phyloP scores from a whole-genome alignment of 2,888 invertebrate species.

The Trimorus sp. region DNA sequence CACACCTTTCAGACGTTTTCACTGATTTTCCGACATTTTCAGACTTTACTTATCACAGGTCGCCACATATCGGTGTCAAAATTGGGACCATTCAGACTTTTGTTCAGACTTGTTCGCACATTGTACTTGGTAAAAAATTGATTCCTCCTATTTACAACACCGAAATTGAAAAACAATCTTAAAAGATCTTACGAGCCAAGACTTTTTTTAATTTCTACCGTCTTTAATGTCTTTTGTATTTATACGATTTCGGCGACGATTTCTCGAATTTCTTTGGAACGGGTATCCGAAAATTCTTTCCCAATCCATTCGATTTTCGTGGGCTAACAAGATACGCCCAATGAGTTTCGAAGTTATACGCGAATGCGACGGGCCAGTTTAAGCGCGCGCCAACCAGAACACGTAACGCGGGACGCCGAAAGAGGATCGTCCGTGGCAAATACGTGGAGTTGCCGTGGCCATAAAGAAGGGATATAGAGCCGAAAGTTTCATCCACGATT shows the following conservation, averaged over 20 bases:
- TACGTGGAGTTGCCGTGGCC: constrained; percentile 35
- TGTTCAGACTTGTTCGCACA: no score
- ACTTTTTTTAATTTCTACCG: no score
- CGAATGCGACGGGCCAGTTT: constrained; percentile 37
- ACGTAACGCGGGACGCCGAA: constrained; percentile 29
- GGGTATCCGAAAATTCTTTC: neutral
- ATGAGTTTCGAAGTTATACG: constrained; percentile 37
- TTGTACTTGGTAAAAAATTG: no score
- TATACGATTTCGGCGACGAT: no score
- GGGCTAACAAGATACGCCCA: constrained; percentile 27
- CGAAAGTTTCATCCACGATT: constrained; percentile 50
- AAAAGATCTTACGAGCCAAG: no score
- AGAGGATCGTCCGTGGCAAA: constrained; percentile 39
- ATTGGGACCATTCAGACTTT: no score
- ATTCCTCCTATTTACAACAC: no score
- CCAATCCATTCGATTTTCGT: constrained; percentile 21
- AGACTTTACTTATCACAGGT: no score
- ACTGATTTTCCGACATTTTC: no score
- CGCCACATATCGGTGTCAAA: no score
- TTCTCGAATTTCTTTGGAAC: neutral
- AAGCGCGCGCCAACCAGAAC: constrained; percentile 29
- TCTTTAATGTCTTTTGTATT: no score
- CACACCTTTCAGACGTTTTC: neutral
- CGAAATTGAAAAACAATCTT: no score
- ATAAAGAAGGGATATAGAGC: constrained; percentile 52